Conservation (phyloP, 2,888 invertebrate species). For the Orchesellides sinensis region DNA sequence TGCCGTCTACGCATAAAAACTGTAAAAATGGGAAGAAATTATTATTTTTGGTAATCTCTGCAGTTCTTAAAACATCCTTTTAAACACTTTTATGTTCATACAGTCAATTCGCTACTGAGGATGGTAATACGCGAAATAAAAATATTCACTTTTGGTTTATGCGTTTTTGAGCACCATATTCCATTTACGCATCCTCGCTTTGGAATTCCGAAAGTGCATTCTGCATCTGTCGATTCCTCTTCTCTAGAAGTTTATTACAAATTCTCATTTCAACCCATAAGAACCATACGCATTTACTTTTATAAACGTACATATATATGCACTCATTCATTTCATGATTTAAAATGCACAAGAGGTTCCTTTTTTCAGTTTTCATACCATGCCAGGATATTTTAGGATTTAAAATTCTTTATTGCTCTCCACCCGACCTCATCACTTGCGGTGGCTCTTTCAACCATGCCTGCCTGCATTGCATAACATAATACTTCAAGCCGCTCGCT, state of each 20-base stretch:
- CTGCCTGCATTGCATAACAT: background rate
- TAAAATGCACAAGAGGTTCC: background rate
- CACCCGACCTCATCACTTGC: no score
- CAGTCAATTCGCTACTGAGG: no score
- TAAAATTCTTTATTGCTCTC: slow-evolving; percentile 7
- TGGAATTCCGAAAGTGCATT: slow-evolving; percentile 2
- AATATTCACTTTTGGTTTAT: no score
- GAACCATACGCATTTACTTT: no score
- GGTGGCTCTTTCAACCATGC: background rate
- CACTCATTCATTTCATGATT: background rate
- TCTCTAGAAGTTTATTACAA: background rate
- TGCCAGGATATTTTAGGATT: background rate
- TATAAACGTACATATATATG: background rate
- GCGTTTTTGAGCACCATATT: no score
- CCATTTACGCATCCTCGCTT: background rate
- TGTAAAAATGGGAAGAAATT: no score
- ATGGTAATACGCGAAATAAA: no score
- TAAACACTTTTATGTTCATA: no score
- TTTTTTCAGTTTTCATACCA: no score
- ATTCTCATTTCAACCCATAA: background rate
- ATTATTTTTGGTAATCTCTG: no score
- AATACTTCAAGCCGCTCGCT: background rate
- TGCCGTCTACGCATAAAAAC: no score
- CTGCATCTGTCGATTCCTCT: slow-evolving; percentile 11
- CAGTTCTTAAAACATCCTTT: no score